Base-by-base conservation (phyloP, 2,113 vertebrate species). In the Festucalex cinctus region DNA sequence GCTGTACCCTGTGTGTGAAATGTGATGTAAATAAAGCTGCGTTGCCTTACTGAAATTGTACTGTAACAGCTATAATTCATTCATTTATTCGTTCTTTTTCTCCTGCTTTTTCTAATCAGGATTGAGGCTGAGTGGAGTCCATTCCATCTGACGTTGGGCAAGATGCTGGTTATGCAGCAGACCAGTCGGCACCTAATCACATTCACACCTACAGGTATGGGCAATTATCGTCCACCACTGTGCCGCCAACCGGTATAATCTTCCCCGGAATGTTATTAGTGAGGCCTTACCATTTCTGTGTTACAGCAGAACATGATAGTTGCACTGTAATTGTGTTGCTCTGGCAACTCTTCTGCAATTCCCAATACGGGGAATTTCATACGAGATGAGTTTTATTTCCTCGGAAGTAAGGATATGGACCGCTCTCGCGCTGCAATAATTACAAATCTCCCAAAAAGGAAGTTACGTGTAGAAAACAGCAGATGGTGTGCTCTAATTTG, bases 401-500 rank as follows among this genome's bases (percentile, higher is more conserved):
- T 57, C 6, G 54, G 28, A 57, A 22, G n/a, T 22, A n/a, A n/a
- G 10, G 35, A 37, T 35, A 8, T 1, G 17, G n/a, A 58, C 17
- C 6, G 54, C 48, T 70, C 26, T 57, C n/a, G 12, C 5, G 10
- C 17, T 37, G 51, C 62, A 69, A 71, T 36, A 60, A 60, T 60
- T 22, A 22, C 58, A 39, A 39, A 60, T 60, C 12, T 13, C 9
- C 12, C 28, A 9, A 68, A 70, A 66, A 57, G 36, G 72, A n/a
- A 76, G 49, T 43, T 43, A 43, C 2, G 6, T 39, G 60, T 24
- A 24, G 71, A 83, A 76, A 41, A 70, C 35, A 53, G 64, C 59
- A 60, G 49, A 74, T 65, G 73, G 71, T 73, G 66, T 39, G 66
- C 48, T 32, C 37, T 61, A n/a, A 84, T 88, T 84, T 72, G 71